These are phyloP conservation scores for Aspidiotus rigidus DNA, from an alignment of 2,888 invertebrate species.

Conservation along the genomic window DNA sequence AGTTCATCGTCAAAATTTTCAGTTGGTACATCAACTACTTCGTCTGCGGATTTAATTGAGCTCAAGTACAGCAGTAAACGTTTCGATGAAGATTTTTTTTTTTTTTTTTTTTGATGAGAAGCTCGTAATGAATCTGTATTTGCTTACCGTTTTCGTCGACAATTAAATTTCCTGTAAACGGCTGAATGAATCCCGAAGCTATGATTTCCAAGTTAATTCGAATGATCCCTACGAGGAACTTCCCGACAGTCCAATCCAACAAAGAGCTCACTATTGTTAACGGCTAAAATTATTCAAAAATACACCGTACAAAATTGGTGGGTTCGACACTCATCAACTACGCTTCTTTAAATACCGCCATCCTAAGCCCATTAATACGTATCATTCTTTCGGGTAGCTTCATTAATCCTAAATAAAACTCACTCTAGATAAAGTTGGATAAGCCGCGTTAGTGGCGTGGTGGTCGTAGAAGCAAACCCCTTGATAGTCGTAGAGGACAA, in stretches of 20 bases:
- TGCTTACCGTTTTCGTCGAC: slow-evolving; percentile 33
- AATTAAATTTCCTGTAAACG: not conserved
- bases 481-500: slow-evolving; percentile 77
- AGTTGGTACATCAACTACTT: too few relatives aligned
- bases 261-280: slow-evolving; percentile 50
- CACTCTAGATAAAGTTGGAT: slow-evolving; percentile 42
- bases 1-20: not conserved
- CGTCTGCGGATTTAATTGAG: too few relatives aligned
- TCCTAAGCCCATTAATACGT: not conserved
- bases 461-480: slow-evolving; percentile 63
- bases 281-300: slow-evolving; percentile 44
- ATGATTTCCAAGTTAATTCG: slow-evolving; percentile 38
- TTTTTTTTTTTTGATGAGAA: not conserved
- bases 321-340: too few relatives aligned
- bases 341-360: not conserved
- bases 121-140: not conserved
- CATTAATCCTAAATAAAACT: slow-evolving; percentile 34
- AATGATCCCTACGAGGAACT: slow-evolving; percentile 38
- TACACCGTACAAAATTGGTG: too few relatives aligned
- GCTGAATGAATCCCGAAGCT: slow-evolving; percentile 14
- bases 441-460: slow-evolving; percentile 51
- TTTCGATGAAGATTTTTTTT: too few relatives aligned
- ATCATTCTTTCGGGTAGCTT: not conserved
- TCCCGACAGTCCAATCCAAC: slow-evolving; percentile 46
- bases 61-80: too few relatives aligned